Conservation (phyloP, 1,140 invertebrate species). For the Arion vulgaris region DNA sequence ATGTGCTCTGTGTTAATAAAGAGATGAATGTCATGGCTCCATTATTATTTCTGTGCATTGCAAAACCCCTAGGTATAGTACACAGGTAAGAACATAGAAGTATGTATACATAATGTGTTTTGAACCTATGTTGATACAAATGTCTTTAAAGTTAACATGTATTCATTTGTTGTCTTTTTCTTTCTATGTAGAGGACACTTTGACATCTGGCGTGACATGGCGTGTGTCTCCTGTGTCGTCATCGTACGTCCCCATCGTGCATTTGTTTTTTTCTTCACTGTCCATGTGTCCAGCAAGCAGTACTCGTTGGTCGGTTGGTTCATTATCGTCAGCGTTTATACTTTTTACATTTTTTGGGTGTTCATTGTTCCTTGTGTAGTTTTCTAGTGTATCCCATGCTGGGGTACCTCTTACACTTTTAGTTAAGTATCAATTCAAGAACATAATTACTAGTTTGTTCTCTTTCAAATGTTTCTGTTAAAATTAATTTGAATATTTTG, state of each 20-base stretch:
- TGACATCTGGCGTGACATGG: constrained; percentile 48
- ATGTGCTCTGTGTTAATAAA: too few species aligned
- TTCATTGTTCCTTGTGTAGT: constrained; percentile 34
- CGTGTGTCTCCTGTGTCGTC: constrained; percentile 47
- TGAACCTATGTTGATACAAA: too few species aligned
- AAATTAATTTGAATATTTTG: too few species aligned
- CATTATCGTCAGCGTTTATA: constrained; percentile 17
- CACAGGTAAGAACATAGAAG: too few species aligned
- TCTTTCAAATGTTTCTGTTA: background rate
- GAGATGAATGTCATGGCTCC: too few species aligned
- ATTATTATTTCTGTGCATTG: too few species aligned
- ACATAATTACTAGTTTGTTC: background rate
- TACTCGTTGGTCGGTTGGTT: constrained; percentile 38
- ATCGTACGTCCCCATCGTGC: constrained; percentile 42
- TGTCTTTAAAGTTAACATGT: too few species aligned
- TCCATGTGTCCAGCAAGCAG: constrained; percentile 38
- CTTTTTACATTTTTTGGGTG: constrained; percentile 24
- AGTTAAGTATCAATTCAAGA: background rate
- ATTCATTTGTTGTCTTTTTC: constrained; percentile 33
- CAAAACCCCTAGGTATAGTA: too few species aligned
- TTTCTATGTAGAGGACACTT: constrained; percentile 50
- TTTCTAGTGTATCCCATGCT: constrained; percentile 33
- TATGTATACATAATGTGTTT: too few species aligned
- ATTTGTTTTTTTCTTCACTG: constrained; percentile 36
- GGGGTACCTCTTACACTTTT: constrained; percentile 20